phyloP scores from a whole-genome alignment of 2,113 vertebrate genomes.

The Solea solea region DNA sequence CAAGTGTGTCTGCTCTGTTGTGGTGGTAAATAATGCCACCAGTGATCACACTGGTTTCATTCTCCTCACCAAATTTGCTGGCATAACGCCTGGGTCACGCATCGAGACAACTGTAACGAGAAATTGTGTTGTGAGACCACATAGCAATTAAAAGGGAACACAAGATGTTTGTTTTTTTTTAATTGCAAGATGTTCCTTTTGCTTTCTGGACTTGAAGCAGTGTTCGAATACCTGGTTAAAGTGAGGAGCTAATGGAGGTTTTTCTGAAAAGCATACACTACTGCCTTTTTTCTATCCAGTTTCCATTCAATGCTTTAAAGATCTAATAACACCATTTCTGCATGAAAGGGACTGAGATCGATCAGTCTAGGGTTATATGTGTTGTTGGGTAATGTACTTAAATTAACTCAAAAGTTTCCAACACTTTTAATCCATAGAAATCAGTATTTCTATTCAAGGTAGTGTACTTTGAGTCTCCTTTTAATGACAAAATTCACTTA shows the following conservation, averaged over 20 bases:
- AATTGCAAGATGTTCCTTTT: conserved; percentile 60
- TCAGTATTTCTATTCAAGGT: too few relatives aligned
- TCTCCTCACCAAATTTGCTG: conserved; percentile 63
- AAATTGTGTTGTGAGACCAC: conserved; percentile 62
- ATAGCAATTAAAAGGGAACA: conserved; percentile 74
- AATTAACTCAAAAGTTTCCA: too few relatives aligned
- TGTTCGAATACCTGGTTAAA: background rate
- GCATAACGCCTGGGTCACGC: conserved; percentile 65
- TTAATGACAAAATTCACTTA: too few relatives aligned
- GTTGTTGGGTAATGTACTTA: too few relatives aligned
- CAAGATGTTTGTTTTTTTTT: conserved; percentile 48
- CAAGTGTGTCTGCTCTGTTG: background rate
- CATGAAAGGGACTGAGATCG: too few relatives aligned
- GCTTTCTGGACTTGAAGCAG: conserved; percentile 37
- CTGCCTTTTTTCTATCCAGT: background rate
- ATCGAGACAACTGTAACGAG: conserved; percentile 57
- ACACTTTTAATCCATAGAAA: too few relatives aligned
- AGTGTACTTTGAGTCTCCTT: too few relatives aligned
- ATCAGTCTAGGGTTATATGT: too few relatives aligned
- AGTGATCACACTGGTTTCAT: conserved; percentile 53
- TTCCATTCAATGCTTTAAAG: background rate
- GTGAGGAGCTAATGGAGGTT: conserved; percentile 9
- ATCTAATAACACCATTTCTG: background rate
- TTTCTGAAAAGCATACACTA: conserved; percentile 9
- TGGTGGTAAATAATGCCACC: conserved; percentile 33